These are phyloP conservation scores for Macrosteles quadrilineatus DNA, from an alignment of 1,140 invertebrate genomes.

Conservation along the genomic window DNA sequence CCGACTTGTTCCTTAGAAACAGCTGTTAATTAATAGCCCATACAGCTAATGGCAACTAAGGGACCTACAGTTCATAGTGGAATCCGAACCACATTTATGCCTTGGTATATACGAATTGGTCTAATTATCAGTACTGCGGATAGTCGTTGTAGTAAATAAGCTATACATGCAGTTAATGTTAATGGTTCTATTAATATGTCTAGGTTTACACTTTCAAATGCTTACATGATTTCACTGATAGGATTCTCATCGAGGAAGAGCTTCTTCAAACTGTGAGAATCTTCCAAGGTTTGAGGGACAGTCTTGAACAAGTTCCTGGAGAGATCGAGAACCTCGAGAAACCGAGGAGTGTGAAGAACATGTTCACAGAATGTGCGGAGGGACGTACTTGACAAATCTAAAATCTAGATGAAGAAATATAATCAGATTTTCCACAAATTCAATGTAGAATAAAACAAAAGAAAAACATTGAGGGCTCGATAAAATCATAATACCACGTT, in stretches of 20 bases:
- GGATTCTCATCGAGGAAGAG: slow-evolving; percentile 70
- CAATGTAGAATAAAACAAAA: not conserved
- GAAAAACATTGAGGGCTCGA: not conserved
- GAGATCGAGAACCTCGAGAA: slow-evolving; percentile 64
- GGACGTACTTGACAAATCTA: slow-evolving; percentile 67
- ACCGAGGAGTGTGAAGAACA: slow-evolving; percentile 64
- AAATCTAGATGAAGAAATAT: slow-evolving; percentile 52
- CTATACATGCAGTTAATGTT: too few relatives aligned
- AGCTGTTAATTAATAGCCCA: too few relatives aligned
- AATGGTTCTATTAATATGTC: too few relatives aligned
- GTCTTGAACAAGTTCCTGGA: slow-evolving; percentile 65
- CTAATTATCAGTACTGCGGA: too few relatives aligned
- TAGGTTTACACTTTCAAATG: slow-evolving; percentile 16
- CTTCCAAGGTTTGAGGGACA: slow-evolving; percentile 61
- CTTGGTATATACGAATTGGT: too few relatives aligned
- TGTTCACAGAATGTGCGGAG: slow-evolving; percentile 60
- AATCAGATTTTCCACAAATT: not conserved
- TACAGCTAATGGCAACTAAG: too few relatives aligned
- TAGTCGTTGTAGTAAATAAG: too few relatives aligned
- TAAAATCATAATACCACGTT: too few relatives aligned
- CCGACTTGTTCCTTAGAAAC: too few relatives aligned
- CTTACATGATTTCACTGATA: slow-evolving; percentile 54
- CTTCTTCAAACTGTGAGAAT: slow-evolving; percentile 58
- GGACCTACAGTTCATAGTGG: too few relatives aligned
- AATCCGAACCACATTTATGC: too few relatives aligned